Conservation (phyloP, 23 tunicate species). For the Halocynthia roretzi region DNA sequence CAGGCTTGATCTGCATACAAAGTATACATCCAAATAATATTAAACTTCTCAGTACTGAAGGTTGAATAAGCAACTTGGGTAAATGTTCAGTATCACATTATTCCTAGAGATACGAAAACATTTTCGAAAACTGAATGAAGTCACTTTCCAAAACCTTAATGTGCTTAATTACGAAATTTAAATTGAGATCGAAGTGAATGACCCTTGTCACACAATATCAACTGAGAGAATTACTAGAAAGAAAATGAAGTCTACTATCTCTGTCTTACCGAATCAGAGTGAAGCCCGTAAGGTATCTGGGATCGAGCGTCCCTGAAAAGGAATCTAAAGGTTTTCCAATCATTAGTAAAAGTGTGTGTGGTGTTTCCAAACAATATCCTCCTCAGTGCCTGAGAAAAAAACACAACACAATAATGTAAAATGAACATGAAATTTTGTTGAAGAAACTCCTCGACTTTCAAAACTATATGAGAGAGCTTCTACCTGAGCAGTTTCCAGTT, state of each 20-base stretch:
- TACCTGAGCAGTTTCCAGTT: conserved; percentile 46
- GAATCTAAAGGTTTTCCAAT: conserved; percentile 69
- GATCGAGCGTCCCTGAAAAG: conserved; percentile 59
- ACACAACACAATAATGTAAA: not conserved
- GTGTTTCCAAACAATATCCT: conserved; percentile 37
- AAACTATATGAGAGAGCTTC: not conserved
- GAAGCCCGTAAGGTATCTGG: conserved; percentile 64
- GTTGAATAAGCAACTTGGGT: too few relatives aligned
- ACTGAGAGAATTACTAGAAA: too few relatives aligned
- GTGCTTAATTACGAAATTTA: too few relatives aligned
- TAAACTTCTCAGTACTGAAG: too few relatives aligned
- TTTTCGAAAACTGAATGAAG: too few relatives aligned
- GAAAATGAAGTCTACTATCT: not conserved
- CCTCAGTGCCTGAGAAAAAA: conserved; percentile 30
- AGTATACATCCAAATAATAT: too few relatives aligned
- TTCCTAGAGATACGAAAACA: too few relatives aligned
- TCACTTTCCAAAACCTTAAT: too few relatives aligned
- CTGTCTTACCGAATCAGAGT: conserved; percentile 44
- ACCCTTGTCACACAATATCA: too few relatives aligned
- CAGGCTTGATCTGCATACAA: too few relatives aligned
- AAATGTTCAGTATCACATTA: too few relatives aligned
- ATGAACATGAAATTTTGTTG: not conserved
- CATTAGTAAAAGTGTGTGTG: conserved; percentile 69
- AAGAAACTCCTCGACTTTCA: not conserved
- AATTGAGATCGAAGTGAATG: too few relatives aligned